phyloP scores from a whole-genome alignment of 2,888 invertebrate genomes.

The Orthosia gracilis region DNA sequence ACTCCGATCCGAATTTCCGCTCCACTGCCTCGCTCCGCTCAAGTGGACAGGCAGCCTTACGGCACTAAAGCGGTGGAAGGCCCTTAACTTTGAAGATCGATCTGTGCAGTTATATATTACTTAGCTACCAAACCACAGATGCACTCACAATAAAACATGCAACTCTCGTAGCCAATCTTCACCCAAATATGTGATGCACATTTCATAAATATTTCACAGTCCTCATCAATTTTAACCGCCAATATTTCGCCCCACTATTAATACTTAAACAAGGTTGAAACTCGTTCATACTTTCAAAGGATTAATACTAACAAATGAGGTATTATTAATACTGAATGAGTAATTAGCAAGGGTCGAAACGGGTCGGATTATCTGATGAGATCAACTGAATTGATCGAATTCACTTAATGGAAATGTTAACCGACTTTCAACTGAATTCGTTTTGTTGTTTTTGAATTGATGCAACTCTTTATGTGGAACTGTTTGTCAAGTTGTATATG shows the following conservation, averaged over 20 bases:
- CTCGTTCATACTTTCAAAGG: constrained; percentile 57
- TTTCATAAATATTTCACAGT: constrained; percentile 74
- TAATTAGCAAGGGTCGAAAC: constrained; percentile 63
- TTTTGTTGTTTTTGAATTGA: constrained; percentile 27
- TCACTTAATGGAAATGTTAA: constrained; percentile 50
- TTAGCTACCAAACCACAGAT: background rate
- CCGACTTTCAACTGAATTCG: constrained; percentile 9
- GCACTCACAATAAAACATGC: constrained; percentile 20
- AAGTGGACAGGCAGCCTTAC: too few species aligned
- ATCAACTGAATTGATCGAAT: constrained; percentile 57
- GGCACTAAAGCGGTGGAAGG: too few species aligned
- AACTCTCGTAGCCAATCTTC: constrained; percentile 35
- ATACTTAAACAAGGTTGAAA: constrained; percentile 61
- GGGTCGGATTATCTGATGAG: constrained; percentile 63
- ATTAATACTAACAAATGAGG: constrained; percentile 75
- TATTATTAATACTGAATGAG: constrained; percentile 77
- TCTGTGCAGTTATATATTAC: too few species aligned
- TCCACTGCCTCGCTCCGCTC: too few species aligned
- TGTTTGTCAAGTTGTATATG: background rate
- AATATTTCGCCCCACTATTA: constrained; percentile 67
- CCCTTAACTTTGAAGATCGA: too few species aligned
- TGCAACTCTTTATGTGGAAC: background rate
- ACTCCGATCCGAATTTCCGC: too few species aligned
- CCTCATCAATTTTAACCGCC: constrained; percentile 78
- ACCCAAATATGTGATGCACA: constrained; percentile 50